Conservation (phyloP, 2,797 vertebrate genomes). For the Pteronotus mesoamericanus region DNA sequence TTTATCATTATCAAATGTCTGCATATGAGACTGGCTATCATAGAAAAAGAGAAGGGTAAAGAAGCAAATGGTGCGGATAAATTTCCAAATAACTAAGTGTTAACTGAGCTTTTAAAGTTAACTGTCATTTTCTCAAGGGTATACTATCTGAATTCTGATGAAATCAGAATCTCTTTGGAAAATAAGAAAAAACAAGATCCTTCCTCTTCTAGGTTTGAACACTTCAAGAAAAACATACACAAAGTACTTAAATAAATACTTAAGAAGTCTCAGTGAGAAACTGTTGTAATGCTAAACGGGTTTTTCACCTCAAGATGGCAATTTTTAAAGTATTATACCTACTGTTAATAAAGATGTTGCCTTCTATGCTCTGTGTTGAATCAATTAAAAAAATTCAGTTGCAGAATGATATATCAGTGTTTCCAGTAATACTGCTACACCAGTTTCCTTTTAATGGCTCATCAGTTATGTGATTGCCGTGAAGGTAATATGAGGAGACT, state of each 20-base stretch:
- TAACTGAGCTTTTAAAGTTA: constrained; percentile 26
- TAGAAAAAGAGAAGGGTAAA: not conserved
- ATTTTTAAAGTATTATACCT: constrained; percentile 36
- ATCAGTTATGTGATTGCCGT: constrained; percentile 78
- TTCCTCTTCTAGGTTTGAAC: not conserved
- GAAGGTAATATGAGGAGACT: constrained; percentile 80
- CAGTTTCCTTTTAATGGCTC: constrained; percentile 75
- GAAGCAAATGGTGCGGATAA: not conserved
- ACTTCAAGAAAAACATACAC: not conserved
- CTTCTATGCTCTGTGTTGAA: constrained; percentile 47
- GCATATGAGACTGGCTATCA: not conserved
- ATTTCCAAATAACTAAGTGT: constrained; percentile 15
- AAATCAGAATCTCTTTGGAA: not conserved
- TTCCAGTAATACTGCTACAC: constrained; percentile 74
- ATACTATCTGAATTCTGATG: constrained; percentile 16
- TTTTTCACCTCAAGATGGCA: not conserved
- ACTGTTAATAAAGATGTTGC: constrained; percentile 58
- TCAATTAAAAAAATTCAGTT: constrained; percentile 69
- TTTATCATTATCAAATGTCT: constrained; percentile 7
- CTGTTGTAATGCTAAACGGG: not conserved
- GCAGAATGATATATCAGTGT: constrained; percentile 70
- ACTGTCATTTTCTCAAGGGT: not conserved
- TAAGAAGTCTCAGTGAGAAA: constrained; percentile 18
- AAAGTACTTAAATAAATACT: constrained; percentile 10
- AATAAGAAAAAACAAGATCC: not conserved